A percentile compares a stretch with the other conserved stretches of the same genome.
Evolutionary conservation across 2,888 invertebrate genomes (phyloP).

Genomic region (Luperina testacea): DNA sequence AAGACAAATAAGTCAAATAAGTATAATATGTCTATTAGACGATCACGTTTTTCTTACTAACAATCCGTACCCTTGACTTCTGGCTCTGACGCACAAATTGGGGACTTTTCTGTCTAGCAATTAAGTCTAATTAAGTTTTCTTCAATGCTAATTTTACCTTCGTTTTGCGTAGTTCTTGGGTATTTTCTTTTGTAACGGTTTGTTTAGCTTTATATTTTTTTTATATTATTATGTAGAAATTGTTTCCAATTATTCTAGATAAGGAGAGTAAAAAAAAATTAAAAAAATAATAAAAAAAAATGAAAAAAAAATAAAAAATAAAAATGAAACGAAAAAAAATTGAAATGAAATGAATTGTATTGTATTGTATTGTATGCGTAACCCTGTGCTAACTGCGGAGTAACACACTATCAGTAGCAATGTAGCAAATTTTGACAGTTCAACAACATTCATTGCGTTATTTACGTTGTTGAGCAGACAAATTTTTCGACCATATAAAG

Average conservation of each 20-base stretch:
- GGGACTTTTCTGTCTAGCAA: background rate
- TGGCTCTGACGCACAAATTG: constrained; percentile 20
- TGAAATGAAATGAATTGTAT: too few species aligned
- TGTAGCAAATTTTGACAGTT: too few species aligned
- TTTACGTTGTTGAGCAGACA: too few species aligned
- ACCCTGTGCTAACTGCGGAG: background rate
- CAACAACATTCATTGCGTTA: too few species aligned
- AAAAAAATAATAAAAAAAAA: too few species aligned
- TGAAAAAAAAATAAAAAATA: too few species aligned
- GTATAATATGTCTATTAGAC: constrained; percentile 53
- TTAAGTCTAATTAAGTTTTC: constrained; percentile 1
- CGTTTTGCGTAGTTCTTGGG: background rate
- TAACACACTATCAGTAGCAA: too few species aligned
- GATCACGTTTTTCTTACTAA: constrained; percentile 52
- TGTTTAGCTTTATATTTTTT: background rate
- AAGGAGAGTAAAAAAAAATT: too few species aligned
- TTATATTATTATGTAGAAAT: too few species aligned
- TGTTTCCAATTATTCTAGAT: background rate
- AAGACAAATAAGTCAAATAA: too few species aligned
- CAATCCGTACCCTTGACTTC: constrained; percentile 43
- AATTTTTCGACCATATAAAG: too few species aligned
- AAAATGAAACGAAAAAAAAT: too few species aligned
- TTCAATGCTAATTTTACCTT: background rate
- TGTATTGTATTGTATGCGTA: background rate
- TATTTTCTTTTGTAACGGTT: background rate